Conservation (phyloP, 2,113 vertebrate species). For the Microcebus ravelobensis region DNA sequence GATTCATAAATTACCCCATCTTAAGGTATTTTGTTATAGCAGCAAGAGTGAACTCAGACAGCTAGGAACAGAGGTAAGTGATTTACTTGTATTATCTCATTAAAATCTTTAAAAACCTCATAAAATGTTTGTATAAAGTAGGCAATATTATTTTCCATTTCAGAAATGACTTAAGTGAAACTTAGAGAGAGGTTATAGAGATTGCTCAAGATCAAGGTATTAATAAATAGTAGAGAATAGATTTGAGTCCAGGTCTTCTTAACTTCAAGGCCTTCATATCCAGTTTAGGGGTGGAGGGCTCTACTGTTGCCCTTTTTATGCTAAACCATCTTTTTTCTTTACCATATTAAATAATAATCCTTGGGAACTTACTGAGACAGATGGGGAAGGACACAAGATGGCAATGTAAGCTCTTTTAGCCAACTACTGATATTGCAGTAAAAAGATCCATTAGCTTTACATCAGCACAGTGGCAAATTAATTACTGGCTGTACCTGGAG, state of each 20-base stretch:
- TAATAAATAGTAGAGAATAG: not conserved
- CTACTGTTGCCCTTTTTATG: not conserved
- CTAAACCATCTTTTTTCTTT: not conserved
- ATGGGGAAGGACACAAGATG: not conserved
- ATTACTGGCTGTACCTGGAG: not conserved
- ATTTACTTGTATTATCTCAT: not conserved
- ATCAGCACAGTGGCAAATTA: not conserved
- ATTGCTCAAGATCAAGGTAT: not conserved
- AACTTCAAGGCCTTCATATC: not conserved
- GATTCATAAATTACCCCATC: not conserved
- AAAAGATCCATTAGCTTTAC: not conserved
- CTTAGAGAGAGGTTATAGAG: not conserved
- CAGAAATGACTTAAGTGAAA: constrained; percentile 38
- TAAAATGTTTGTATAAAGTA: not conserved
- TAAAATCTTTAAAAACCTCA: not conserved
- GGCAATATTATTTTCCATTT: not conserved
- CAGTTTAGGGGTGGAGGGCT: rapidly evolving
- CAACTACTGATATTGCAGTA: not conserved
- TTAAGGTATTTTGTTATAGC: not conserved
- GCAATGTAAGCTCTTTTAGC: not conserved
- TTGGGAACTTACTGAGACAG: not conserved
- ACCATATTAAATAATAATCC: not conserved
- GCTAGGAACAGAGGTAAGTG: not conserved
- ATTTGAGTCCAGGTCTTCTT: not conserved
- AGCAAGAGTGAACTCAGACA: not conserved